Evolutionary conservation across 2,113 vertebrate genomes (phyloP).

Genomic region (Lamprologus tigripictilis): DNA sequence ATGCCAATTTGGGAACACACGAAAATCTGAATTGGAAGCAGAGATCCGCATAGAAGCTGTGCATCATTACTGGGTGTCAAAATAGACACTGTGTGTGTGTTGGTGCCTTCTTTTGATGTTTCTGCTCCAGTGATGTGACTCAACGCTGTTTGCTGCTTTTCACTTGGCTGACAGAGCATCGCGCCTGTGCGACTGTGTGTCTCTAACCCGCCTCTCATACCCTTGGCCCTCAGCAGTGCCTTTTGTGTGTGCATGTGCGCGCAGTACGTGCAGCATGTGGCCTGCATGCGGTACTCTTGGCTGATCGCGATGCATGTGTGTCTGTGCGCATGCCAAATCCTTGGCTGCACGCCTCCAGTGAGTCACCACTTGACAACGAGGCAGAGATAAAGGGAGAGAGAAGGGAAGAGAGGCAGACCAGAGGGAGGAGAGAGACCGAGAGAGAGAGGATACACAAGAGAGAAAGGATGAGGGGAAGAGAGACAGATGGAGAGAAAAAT

Average conservation of each 20-base stretch:
- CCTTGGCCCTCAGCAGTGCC: slow-evolving; percentile 15
- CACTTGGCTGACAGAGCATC: slow-evolving; percentile 34
- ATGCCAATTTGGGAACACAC: neutral
- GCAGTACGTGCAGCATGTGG: slow-evolving; percentile 47
- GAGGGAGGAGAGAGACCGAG: neutral
- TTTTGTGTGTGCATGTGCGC: slow-evolving; percentile 2
- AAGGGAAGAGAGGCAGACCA: neutral
- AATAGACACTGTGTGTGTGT: neutral
- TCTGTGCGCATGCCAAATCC: slow-evolving; percentile 18
- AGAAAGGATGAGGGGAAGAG: neutral
- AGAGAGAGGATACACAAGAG: neutral
- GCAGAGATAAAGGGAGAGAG: slow-evolving; percentile 18
- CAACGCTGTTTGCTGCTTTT: slow-evolving; percentile 37
- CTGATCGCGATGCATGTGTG: neutral
- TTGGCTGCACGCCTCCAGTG: slow-evolving; percentile 45
- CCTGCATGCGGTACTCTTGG: slow-evolving; percentile 38
- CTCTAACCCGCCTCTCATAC: neutral
- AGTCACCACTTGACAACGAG: slow-evolving; percentile 54
- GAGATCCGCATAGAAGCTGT: neutral
- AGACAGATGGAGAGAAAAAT: slow-evolving; percentile 11
- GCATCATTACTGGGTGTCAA: slow-evolving; percentile 14
- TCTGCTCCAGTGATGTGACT: slow-evolving; percentile 30
- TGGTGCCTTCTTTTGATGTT: slow-evolving; percentile 21
- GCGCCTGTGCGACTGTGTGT: neutral
- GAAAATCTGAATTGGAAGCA: neutral